Base-by-base conservation (phyloP, 2,113 vertebrate species). In the Chitala chitala region DNA sequence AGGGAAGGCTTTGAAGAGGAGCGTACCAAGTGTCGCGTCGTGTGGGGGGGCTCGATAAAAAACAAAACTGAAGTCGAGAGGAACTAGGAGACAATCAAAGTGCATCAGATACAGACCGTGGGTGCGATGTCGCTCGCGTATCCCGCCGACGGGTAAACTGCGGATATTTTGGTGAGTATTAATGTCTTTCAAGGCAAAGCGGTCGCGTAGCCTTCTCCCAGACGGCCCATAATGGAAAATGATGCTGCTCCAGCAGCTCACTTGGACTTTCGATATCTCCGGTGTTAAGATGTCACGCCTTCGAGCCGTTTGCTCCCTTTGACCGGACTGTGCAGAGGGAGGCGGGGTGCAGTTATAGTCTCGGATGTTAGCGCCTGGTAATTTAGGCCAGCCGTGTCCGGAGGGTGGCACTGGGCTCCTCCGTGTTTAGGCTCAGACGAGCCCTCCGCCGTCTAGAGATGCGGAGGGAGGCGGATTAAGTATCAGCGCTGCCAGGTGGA, bases 1-100 rank as follows among this genome's bases (percentile, higher is more conserved):
- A 64, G 66, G 65, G 64, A 70, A 68, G 71, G 66, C 29, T 78
- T 66, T 68, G 42, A 65, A 50, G 9, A 36, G 80, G 82, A 83
- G 26, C 61, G 71, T 83, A 83, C 82, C 82, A 83, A 75, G 71
- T 83, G 74, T 76, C 26, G 40, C 17, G 53, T 44, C 24, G 73
- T 54, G 72, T 59, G 66, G 76, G 78, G 77, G 72, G 54, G 26
- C 58, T n/a, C 22, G 59, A 33, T 54, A 66, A 58, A 76, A 46
- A 80, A 46, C 69, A 38, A 20, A 69, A 72, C 71, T 78, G 65
- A 79, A 80, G 54, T 50, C 69, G 73, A n/a, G 40, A 73, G 75
- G 70, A 76, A 73, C n/a, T n/a, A 69, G 38, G 73, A 68, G 3
- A 55, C 51, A 71, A 58, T 72, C 55, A 73, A 73, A 78, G 76